Evolutionary conservation across 1,140 invertebrate genomes (phyloP), one percentile per base, ranked within the genome.

Genomic region (Rhagoletis zephyria): DNA sequence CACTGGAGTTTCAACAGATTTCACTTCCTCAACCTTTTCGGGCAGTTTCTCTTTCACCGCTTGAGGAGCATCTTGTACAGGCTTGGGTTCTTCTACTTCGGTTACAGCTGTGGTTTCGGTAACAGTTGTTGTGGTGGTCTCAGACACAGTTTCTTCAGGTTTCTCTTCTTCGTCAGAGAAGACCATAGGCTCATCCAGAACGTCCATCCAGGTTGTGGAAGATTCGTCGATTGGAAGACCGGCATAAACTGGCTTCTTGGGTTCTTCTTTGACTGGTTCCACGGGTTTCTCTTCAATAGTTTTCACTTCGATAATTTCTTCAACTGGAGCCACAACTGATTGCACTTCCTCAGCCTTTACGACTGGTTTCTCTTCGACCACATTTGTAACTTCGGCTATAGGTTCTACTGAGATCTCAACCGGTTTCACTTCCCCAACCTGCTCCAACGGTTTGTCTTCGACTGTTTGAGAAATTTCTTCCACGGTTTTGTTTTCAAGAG

Each of bases 141-240:
- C 16, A 5, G 56, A n/a, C 30, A 42, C 67, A 6, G 70, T 42
- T 30, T 85, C 81, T 61, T 85, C 59, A 61, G 42, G 56, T 5
- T 14, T 61, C 0, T 87, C 12, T 70, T 48, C 40, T 19, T 74
- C 42, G 3, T 74, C 40, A 16, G 93, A 91, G 87, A 94, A 93
- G 19, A 90, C 90, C 87, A 94, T 93, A 86, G 94, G 93, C 89
- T 94, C 93, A 89, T 95, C 94, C 51, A 95, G 88, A 81, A 94
- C 92, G 90, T 93, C 91, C 91, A 95, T 93, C 93, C 94, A 95
- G 19, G 93, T 89, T 87, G 93, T 93, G n/a, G 93, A 87, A 2
- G 93, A 91, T 88, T 93, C 91, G 87, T 95, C 93, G 51, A 94
- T 93, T 42, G 93, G 93, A 45, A 94, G 90, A 42, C 92, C 93